Evolutionary conservation across 2,797 vertebrate species (phyloP).

Genomic region (Tiaroga cobitis): DNA sequence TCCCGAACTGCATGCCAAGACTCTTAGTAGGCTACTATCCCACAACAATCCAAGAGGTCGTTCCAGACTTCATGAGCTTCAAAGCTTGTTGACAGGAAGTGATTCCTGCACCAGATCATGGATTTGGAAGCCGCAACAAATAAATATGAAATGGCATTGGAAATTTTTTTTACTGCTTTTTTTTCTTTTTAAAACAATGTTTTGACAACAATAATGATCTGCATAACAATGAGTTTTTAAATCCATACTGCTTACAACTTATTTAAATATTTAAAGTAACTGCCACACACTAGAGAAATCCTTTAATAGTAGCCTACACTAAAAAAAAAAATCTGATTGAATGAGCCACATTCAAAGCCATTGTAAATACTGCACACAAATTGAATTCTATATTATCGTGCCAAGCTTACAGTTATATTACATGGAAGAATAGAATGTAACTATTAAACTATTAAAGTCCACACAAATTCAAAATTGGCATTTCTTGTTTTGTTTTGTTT

Average conservation of each 20-base stretch:
- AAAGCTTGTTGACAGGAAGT: conserved; percentile 1
- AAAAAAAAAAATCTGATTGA: background rate
- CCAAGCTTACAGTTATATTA: background rate
- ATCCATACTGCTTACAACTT: background rate
- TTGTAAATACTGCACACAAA: background rate
- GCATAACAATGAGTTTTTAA: background rate
- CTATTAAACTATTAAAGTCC: background rate
- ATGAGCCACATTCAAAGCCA: background rate
- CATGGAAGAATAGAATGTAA: background rate
- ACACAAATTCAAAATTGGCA: background rate
- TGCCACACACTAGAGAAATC: background rate
- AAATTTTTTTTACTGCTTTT: background rate
- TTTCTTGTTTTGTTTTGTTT: background rate
- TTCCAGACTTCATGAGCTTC: background rate
- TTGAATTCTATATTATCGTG: background rate
- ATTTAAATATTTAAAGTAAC: background rate
- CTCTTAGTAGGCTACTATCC: background rate
- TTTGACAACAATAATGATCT: background rate
- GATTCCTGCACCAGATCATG: background rate
- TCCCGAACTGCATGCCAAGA: background rate
- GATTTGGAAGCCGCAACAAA: conserved; percentile 9
- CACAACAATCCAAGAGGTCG: background rate
- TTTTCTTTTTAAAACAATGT: background rate
- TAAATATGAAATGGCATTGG: background rate
- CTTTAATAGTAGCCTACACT: background rate